Evolutionary conservation across 2,113 vertebrate species (phyloP), one percentile per base, ranked within the genome.

Genomic region (Microcebus griseorufus): DNA sequence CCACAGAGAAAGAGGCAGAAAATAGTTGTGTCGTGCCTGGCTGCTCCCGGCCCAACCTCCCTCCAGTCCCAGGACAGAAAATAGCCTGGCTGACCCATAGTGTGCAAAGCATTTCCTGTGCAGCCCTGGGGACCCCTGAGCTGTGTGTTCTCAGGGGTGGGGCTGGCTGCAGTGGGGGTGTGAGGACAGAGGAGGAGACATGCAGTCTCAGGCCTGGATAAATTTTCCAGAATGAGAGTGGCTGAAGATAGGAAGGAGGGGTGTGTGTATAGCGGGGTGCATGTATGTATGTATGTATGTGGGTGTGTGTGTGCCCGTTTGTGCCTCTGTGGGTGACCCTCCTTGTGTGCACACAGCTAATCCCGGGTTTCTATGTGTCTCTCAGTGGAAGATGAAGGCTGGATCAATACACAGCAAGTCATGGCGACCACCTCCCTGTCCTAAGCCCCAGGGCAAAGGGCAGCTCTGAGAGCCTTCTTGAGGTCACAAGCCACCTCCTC

Each of bases 101-200:
- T 87, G 88, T 53, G 55, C 94, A 88, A 97, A 97, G 98, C 93
- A 95, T 97, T 98, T 98, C 98, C 98, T 97, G 97, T 92, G 62
- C n/a, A 88, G 88, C 97, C 95, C 97, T 94, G 96, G 97, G 97
- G 98, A 97, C 84, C 94, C 95, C 95, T 86, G 62, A 92, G 92
- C 88, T 93, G 96, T 73, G 95, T 90, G 97, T 97, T 97, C 97
- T 98, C 98, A 98, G 97, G 96, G 92, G 93, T 93, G 93, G 98
- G 93, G 96, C 87, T 70, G 80, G 67, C 22, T 10, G 4, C 34
- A 86, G 45, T 20, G 13, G n/a, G 17, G 5, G 10, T 58, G 65
- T 16, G 58, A 84, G 62, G 32, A 62, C 62, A 67, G 86, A 62
- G 48, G 67, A 93, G 81, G 90, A 67, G 84, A 82, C 58, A 73